These are phyloP conservation scores for Tigriopus japonicus DNA, from an alignment of 1,140 invertebrate genomes.

Conservation along the genomic window DNA sequence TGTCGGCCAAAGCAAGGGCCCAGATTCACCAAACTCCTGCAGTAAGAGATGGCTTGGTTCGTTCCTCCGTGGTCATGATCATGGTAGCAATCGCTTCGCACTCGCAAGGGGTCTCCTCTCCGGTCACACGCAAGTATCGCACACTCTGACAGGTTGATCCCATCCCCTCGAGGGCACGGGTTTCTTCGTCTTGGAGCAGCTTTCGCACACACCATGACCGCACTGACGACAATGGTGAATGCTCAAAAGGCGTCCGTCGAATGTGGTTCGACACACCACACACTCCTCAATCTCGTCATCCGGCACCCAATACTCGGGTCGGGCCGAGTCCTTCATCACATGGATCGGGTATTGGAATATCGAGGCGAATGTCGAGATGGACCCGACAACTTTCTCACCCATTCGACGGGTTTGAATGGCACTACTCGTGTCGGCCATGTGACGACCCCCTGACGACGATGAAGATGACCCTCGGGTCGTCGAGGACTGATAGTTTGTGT, in stretches of 20 bases:
- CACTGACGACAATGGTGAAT: conserved; percentile 56
- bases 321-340: conserved; percentile 52
- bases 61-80: too few species aligned
- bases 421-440: conserved; percentile 19
- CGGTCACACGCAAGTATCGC: conserved; percentile 36
- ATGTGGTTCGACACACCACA: conserved; percentile 38
- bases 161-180: conserved; percentile 45
- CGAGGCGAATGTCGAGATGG: conserved; percentile 1
- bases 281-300: conserved; percentile 47
- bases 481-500: conserved; percentile 46
- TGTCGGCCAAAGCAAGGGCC: too few species aligned
- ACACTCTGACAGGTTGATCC: conserved; percentile 43
- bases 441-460: conserved; percentile 39
- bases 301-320: conserved; percentile 59
- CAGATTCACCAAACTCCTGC: too few species aligned
- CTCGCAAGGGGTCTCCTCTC: too few species aligned
- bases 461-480: conserved; percentile 54
- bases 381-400: neutral
- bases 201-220: conserved; percentile 47
- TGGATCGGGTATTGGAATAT: neutral
- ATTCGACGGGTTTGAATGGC: conserved; percentile 17
- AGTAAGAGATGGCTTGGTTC: too few species aligned
- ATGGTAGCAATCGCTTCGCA: too few species aligned
- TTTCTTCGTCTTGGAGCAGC: conserved; percentile 37
- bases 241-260: conserved; percentile 24